Evolutionary conservation across 2,888 invertebrate genomes (phyloP), one percentile per base, ranked within the genome.

Genomic region (Gastracanthus pulcherrimus): DNA sequence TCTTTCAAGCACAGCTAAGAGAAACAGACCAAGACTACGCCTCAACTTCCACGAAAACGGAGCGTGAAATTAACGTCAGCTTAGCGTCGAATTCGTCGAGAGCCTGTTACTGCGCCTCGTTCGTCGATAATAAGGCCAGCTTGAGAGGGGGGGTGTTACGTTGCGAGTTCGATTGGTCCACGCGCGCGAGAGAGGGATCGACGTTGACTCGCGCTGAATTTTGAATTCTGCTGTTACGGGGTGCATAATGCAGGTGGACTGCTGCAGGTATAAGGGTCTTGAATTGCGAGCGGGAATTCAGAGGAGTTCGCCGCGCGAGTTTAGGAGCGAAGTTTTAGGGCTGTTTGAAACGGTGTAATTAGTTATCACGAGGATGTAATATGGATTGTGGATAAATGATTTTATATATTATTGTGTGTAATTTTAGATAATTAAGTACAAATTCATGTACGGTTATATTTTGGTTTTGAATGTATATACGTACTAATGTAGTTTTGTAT

Each of bases 1-100:
- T n/a, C n/a, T n/a, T n/a, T n/a, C n/a, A n/a, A n/a, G n/a, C n/a
- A n/a, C n/a, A n/a, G n/a, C n/a, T n/a, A n/a, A n/a, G n/a, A n/a
- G n/a, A n/a, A n/a, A n/a, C n/a, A n/a, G n/a, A n/a, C n/a, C n/a
- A n/a, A n/a, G n/a, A n/a, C n/a, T n/a, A n/a, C n/a, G n/a, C n/a
- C 51, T 67, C 69, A 19, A 45, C 51, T 75, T 51, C 26, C 38
- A 2, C 41, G 80, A 80, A 75, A 80, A 75, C 55, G 67, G 67
- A 69, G 80, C 80, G 45, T 80, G 67, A 80, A 74, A 74, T 67
- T 74, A 70, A n/a, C 62, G 67, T 70, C 77, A 69, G 41, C 60
- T 67, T 51, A 55, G 69, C 13, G 34, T 9, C 55, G 19, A 72
- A 81, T 81, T 78, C 71, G 74, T 78, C 77, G 72, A 72, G 41